Percentiles rank a stretch among this genome's conserved stretches.
Evolutionary conservation across 2,113 vertebrate species (phyloP).

Genomic region (Coptodon bakossiorum): DNA sequence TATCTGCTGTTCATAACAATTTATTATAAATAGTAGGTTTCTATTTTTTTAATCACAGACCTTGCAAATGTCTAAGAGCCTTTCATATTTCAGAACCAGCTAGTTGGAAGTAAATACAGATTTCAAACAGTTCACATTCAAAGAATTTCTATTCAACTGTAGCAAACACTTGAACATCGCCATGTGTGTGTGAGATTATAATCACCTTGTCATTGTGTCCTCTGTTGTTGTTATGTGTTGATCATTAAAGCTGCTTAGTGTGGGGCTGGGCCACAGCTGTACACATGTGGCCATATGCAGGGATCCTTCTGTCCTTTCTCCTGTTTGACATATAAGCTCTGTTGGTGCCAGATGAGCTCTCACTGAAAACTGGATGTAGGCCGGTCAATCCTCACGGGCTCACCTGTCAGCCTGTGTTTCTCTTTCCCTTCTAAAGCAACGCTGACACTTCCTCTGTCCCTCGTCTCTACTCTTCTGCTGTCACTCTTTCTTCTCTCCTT

Average conservation of each 20-base stretch:
- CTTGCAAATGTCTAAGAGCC: not conserved
- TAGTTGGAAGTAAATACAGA: not conserved
- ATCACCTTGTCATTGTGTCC: constrained; percentile 50
- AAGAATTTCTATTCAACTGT: not conserved
- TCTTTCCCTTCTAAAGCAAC: constrained; percentile 57
- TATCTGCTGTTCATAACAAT: not conserved
- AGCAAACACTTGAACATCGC: not conserved
- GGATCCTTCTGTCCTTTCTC: constrained; percentile 41
- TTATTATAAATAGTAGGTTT: not conserved
- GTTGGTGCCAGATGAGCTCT: constrained; percentile 67
- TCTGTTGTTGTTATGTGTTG: constrained; percentile 48
- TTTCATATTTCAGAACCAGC: not conserved
- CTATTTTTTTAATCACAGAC: not conserved
- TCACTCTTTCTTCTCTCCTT: constrained; percentile 52
- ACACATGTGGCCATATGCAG: constrained; percentile 24
- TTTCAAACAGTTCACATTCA: not conserved
- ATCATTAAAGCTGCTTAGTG: constrained; percentile 64
- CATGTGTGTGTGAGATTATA: constrained; percentile 27
- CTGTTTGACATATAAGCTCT: constrained; percentile 64
- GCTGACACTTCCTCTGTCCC: constrained; percentile 61
- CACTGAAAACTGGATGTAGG: constrained; percentile 68
- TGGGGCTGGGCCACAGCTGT: constrained; percentile 50
- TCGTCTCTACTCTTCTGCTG: constrained; percentile 29
- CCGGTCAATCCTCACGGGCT: constrained; percentile 71
- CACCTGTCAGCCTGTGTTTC: constrained; percentile 73